Conservation (phyloP, 2,113 vertebrate genomes). For the Myrmecobius fasciatus region DNA sequence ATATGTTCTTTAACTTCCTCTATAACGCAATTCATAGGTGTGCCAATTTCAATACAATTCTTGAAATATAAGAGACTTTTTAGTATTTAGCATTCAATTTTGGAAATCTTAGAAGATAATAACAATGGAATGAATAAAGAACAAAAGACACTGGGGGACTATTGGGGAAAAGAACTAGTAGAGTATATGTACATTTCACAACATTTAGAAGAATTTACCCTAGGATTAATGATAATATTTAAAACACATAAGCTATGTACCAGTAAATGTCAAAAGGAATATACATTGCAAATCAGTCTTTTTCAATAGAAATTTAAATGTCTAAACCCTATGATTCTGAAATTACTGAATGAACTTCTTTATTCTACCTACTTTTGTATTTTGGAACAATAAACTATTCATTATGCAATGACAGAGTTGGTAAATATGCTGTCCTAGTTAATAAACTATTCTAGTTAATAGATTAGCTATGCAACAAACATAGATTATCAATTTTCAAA, state of each 20-base stretch:
- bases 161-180: conserved; percentile 7
- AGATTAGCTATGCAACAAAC: neutral
- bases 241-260: neutral
- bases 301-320: conserved; percentile 34
- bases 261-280: conserved; percentile 28
- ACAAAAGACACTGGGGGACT: conserved; percentile 9
- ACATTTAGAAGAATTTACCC: neutral
- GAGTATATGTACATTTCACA: conserved; percentile 21
- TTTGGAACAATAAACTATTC: neutral
- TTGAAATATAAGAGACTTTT: conserved; percentile 62
- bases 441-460: neutral
- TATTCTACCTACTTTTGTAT: neutral
- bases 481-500: neutral
- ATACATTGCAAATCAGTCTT: conserved; percentile 8
- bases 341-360: neutral
- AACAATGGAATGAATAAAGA: conserved; percentile 23
- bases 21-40: conserved; percentile 73
- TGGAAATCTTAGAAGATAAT: conserved; percentile 19
- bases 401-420: neutral
- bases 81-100: conserved; percentile 37
- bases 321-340: conserved; percentile 16
- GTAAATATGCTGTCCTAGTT: neutral
- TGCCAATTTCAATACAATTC: conserved; percentile 54
- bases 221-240: neutral
- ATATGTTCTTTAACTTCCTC: conserved; percentile 76